Evolutionary conservation across 2,888 invertebrate genomes (phyloP).

Genomic region (Tetragonula carbonaria): DNA sequence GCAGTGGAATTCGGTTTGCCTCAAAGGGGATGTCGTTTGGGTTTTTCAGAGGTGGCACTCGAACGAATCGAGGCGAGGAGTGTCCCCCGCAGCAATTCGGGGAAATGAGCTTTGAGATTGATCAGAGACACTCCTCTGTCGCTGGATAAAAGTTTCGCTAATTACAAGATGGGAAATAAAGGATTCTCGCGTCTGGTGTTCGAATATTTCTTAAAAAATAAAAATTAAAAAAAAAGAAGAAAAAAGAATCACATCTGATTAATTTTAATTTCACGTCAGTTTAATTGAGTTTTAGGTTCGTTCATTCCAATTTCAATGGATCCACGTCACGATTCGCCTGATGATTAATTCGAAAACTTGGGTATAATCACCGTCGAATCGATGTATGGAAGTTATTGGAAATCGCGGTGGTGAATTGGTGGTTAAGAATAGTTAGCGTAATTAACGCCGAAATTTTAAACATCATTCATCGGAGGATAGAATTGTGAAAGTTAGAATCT

Average conservation of each 20-base stretch:
- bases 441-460: background rate
- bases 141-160: background rate
- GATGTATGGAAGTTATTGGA: background rate
- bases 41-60: background rate
- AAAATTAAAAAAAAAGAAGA: background rate
- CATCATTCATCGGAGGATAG: no score
- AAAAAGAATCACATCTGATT: background rate
- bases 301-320: background rate
- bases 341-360: background rate
- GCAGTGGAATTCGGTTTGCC: background rate
- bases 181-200: background rate
- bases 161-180: background rate
- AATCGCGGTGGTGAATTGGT: no score
- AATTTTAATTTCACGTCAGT: background rate
- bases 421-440: background rate
- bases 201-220: background rate
- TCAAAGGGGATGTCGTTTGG: background rate
- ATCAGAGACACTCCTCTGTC: background rate
- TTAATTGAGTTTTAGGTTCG: background rate
- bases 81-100: background rate
- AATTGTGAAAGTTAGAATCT: no score
- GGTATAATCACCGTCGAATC: background rate
- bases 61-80: background rate
- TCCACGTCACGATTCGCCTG: background rate
- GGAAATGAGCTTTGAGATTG: conserved; percentile 2